Conservation (phyloP, 1,140 invertebrate species). For the Sitodiplosis mosellana region DNA sequence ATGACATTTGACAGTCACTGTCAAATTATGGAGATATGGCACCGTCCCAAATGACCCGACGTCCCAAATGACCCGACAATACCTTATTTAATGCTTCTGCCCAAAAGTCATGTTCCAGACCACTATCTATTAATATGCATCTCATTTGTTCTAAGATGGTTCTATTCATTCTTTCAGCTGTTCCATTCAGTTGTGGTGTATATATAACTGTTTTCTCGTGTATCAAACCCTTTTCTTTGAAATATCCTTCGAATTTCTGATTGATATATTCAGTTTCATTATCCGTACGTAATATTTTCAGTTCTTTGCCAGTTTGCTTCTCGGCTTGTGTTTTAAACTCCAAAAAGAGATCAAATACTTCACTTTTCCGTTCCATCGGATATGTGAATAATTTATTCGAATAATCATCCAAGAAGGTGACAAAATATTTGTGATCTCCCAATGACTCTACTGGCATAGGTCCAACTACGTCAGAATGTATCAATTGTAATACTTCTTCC, state of each 20-base stretch:
- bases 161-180: constrained; percentile 7
- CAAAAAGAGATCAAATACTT: constrained; percentile 14
- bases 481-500: constrained; percentile 10
- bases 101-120: constrained; percentile 17
- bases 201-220: constrained; percentile 7
- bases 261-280: constrained; percentile 23
- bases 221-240: constrained; percentile 5
- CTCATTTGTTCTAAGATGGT: constrained; percentile 12
- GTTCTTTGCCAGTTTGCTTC: constrained; percentile 9
- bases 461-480: constrained; percentile 8
- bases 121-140: constrained; percentile 8
- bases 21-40: too few relatives aligned
- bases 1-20: too few relatives aligned
- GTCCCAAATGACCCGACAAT: too few relatives aligned
- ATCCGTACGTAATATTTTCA: constrained; percentile 15
- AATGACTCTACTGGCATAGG: constrained; percentile 19
- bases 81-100: constrained; percentile 23
- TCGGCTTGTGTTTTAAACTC: constrained; percentile 10
- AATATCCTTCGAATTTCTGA: constrained; percentile 1
- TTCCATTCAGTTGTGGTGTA: constrained; percentile 8
- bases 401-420: constrained; percentile 24
- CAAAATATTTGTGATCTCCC: constrained; percentile 17
- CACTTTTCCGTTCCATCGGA: constrained; percentile 16
- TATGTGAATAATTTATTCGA: constrained; percentile 22
- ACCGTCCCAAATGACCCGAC: too few relatives aligned